These are phyloP conservation scores for Drosophila rubida DNA, from an alignment of 2,888 invertebrate species.

Conservation along the genomic window DNA sequence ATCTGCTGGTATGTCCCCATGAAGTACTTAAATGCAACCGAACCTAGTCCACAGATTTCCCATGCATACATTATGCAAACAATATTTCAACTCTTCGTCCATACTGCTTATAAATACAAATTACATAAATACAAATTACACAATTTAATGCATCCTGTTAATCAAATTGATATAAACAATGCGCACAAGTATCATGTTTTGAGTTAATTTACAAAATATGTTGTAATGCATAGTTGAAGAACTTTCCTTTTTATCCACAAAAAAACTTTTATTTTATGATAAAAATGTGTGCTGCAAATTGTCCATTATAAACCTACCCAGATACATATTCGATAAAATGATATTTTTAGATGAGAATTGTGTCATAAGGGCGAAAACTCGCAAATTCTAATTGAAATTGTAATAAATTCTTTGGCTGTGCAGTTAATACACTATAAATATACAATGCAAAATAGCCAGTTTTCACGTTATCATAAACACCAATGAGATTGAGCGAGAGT, in stretches of 20 bases:
- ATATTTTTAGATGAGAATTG: constrained; percentile 1
- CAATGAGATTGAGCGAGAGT: neutral
- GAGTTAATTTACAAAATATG: neutral
- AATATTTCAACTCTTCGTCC: no score
- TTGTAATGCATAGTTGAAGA: neutral
- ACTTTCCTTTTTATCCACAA: neutral
- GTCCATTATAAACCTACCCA: neutral
- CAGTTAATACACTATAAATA: neutral
- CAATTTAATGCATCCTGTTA: neutral
- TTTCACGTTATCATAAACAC: neutral
- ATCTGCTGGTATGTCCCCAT: constrained; percentile 75
- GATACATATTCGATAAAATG: neutral
- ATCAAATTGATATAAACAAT: neutral
- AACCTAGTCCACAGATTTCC: neutral
- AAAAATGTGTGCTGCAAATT: no score
- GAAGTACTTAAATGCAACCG: neutral
- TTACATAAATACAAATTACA: neutral
- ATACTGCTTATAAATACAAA: neutral
- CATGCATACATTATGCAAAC: neutral
- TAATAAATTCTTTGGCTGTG: constrained; percentile 13
- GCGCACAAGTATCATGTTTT: neutral
- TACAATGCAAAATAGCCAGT: neutral
- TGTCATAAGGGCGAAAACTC: neutral
- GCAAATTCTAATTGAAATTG: neutral
- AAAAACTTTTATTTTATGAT: neutral